Evolutionary conservation across 2,888 invertebrate genomes (phyloP), one percentile per base, ranked within the genome.

Genomic region (Gryllus longicercus): DNA sequence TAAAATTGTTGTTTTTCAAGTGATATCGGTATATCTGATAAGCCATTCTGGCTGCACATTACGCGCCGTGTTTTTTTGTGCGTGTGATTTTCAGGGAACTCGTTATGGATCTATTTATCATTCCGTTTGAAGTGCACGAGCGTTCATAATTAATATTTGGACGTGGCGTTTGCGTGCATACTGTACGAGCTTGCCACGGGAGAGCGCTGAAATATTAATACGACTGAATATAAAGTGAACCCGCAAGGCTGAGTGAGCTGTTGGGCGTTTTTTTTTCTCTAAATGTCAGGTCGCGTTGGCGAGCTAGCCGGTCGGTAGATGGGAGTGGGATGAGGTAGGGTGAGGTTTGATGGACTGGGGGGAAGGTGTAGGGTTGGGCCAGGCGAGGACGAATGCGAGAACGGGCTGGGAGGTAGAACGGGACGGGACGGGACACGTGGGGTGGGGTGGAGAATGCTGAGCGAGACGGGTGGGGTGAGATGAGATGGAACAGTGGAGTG

Each of bases 111-210:
- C 63, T 63, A 14, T 63, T 63, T 63, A 63, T 63, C 63, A 63
- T 63, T 63, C 63, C 63, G 63, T 63, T 63, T 63, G 63, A 63
- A 63, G 63, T n/a, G 14, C n/a, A 4, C 63, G 16, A 18, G 63
- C 63, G 14, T 63, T n/a, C 63, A 63, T 63, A 63, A 63, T 63
- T 63, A 63, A 63, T 63, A 63, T 63, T 63, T 63, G 63, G 63
- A 63, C 63, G 63, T 63, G 63, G 16, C n/a, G 63, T 63, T 14
- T 63, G 63, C 63, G 63, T 63, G 63, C n/a, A 63, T 63, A 63
- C 16, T 63, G 14, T 63, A 63, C 63, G 63, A 63, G 63, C n/a
- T 14, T n/a, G 63, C 63, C 16, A 14, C 16, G n/a, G 63, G 4
- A 63, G 63, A 16, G 16, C 63, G 63, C 63, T 63, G 63, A 63